Conservation (phyloP, 1,140 invertebrate genomes). For the Drosophila ambigua region DNA sequence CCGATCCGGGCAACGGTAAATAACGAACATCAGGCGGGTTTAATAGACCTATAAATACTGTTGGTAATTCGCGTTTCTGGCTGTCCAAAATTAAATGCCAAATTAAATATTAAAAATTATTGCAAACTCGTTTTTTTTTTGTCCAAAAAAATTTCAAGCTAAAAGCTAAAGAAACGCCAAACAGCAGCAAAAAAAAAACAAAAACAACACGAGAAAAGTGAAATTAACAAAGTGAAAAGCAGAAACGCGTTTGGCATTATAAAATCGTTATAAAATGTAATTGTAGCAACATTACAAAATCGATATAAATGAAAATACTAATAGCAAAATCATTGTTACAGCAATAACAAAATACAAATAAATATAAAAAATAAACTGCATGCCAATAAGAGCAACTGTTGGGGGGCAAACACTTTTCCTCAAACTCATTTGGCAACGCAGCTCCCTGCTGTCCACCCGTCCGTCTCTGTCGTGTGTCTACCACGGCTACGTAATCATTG, state of each 20-base stretch:
- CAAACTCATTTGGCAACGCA: constrained; percentile 25
- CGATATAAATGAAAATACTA: constrained; percentile 57
- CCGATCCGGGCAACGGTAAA: constrained; percentile 7
- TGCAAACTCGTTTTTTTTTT: constrained; percentile 52
- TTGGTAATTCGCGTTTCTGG: constrained; percentile 32
- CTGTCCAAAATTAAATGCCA: constrained; percentile 50
- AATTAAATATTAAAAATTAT: constrained; percentile 54
- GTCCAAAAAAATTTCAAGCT: neutral
- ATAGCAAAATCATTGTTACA: constrained; percentile 69
- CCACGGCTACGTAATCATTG: constrained; percentile 70
- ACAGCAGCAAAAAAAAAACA: constrained; percentile 54
- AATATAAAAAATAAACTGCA: constrained; percentile 18
- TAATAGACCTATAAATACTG: constrained; percentile 50
- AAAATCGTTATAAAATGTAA: constrained; percentile 35
- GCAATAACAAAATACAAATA: constrained; percentile 45
- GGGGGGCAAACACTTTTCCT: constrained; percentile 53
- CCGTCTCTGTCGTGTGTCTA: constrained; percentile 35
- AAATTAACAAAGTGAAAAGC: constrained; percentile 72
- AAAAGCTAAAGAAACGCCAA: constrained; percentile 47
- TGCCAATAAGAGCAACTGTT: constrained; percentile 21
- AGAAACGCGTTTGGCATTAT: constrained; percentile 11
- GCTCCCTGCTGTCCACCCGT: neutral
- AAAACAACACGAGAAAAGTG: constrained; percentile 34
- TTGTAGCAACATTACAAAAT: constrained; percentile 53
- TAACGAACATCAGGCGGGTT: constrained; percentile 27